phyloP scores from a whole-genome alignment of 2,797 vertebrate genomes.

The Gallinago stenura region DNA sequence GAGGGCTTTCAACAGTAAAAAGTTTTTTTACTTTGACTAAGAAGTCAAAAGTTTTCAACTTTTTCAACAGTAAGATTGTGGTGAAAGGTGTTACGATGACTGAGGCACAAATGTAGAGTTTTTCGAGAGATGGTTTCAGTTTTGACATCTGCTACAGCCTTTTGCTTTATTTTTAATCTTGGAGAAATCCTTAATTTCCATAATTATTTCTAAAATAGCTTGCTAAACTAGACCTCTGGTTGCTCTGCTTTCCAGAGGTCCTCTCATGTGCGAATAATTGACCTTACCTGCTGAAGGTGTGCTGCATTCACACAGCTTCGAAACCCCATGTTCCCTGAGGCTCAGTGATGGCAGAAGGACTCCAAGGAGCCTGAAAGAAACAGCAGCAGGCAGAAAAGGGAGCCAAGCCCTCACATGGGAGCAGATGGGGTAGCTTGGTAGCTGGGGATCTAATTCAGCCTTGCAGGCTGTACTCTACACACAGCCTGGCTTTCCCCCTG shows the following conservation, averaged over 20 bases:
- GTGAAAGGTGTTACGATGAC: background rate
- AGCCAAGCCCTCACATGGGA: background rate
- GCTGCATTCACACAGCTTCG: background rate
- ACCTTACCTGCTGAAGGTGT: background rate
- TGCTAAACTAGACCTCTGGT: background rate
- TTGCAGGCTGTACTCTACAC: background rate
- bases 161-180: background rate
- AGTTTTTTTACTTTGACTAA: too few species aligned
- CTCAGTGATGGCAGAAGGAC: background rate
- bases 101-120: background rate
- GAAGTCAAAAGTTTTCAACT: too few species aligned
- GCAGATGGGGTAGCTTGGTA: background rate
- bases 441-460: background rate
- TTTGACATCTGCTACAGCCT: background rate
- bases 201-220: background rate
- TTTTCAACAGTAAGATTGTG: background rate
- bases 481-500: background rate
- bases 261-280: background rate
- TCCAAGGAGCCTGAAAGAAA: background rate
- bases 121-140: background rate
- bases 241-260: background rate
- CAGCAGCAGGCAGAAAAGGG: background rate
- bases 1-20: background rate
- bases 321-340: background rate
- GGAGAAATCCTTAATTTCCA: background rate